A percentile compares a stretch with the other conserved stretches of the same genome.
phyloP scores from a whole-genome alignment of 2,888 invertebrate genomes.

The Mythimna lalbum region DNA sequence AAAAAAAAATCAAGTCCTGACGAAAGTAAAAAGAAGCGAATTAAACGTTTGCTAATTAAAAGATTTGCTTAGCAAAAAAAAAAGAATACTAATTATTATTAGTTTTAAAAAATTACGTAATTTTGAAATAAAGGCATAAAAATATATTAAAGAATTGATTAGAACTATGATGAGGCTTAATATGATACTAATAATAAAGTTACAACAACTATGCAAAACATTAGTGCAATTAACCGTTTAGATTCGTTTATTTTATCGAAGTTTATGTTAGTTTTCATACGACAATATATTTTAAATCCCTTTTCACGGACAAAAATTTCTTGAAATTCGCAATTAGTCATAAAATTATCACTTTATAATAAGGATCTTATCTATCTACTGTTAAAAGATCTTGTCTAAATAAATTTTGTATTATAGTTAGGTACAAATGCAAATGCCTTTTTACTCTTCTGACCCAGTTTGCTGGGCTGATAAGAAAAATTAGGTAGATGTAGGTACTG shows the following conservation, averaged over 20 bases:
- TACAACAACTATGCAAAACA: not conserved
- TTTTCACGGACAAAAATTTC: constrained; percentile 15
- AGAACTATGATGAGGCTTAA: not conserved
- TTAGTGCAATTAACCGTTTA: not conserved
- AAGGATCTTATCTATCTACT: not conserved
- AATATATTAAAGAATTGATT: not conserved
- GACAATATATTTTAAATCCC: constrained; percentile 16
- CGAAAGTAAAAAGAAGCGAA: no score
- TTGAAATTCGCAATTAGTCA: not conserved
- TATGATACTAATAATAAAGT: constrained; percentile 1
- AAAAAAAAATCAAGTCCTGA: no score
- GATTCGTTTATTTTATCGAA: not conserved
- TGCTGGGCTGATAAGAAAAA: constrained; percentile 80
- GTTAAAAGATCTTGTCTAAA: constrained; percentile 21
- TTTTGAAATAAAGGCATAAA: no score
- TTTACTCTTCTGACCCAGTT: constrained; percentile 81
- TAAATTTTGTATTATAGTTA: constrained; percentile 15
- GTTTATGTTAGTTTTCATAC: not conserved
- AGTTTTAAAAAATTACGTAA: no score
- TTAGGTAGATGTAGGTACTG: constrained; percentile 79
- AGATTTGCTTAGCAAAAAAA: no score
- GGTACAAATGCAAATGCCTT: constrained; percentile 66
- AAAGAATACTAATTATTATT: no score
- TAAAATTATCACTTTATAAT: not conserved
- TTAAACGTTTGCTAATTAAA: no score